Conservation (phyloP, 53 echinoderm and acorn worm species). For the Echinometra lucunter region DNA sequence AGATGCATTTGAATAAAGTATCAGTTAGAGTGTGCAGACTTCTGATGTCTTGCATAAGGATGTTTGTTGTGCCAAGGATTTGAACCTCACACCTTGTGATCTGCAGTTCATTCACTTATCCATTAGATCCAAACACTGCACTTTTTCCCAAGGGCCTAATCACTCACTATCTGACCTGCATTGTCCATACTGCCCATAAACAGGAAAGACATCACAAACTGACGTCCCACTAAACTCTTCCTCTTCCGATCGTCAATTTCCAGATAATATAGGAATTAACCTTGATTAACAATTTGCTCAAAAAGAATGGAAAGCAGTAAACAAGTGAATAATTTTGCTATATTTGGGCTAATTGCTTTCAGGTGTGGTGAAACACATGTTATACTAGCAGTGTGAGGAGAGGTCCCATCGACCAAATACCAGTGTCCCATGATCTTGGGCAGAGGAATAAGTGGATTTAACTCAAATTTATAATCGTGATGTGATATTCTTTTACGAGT, state of each 20-base stretch:
- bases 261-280: constrained; percentile 33
- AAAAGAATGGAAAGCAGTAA: not conserved
- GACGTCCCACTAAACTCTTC: constrained; percentile 20
- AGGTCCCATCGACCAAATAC: not conserved
- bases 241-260: constrained; percentile 17
- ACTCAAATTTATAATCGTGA: not conserved
- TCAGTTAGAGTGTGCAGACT: too few relatives aligned
- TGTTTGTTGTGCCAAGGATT: too few relatives aligned
- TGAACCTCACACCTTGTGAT: too few relatives aligned
- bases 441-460: not conserved
- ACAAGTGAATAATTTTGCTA: constrained; percentile 3
- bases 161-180: constrained; percentile 22
- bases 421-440: too few relatives aligned
- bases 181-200: not conserved
- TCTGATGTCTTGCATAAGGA: too few relatives aligned
- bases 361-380: constrained; percentile 23
- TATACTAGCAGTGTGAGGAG: not conserved
- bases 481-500: not conserved
- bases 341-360: constrained; percentile 15
- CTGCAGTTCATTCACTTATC: too few relatives aligned
- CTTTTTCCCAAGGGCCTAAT: not conserved
- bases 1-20: too few relatives aligned
- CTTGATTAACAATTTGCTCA: not conserved
- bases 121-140: too few relatives aligned
- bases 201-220: constrained; percentile 48